Conservation (phyloP, 2,888 invertebrate species). For the Macrostomum cliftonense region DNA sequence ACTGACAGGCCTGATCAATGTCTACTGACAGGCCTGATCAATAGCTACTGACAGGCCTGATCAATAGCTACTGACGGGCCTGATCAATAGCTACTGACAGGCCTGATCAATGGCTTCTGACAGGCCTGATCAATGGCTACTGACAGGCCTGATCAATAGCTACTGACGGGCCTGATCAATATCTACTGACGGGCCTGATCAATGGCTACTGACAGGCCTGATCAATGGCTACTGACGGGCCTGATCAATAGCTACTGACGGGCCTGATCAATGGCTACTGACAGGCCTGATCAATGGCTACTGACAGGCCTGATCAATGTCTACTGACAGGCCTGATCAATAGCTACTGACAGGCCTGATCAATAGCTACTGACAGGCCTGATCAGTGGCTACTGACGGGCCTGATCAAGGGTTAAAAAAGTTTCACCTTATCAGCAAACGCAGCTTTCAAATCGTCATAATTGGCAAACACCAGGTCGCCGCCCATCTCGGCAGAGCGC, state of each 20-base stretch:
- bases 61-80: too few species aligned
- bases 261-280: background rate
- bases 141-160: background rate
- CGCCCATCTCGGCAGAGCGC: slow-evolving; percentile 44
- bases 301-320: background rate
- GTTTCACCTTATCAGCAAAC: slow-evolving; percentile 50
- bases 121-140: background rate
- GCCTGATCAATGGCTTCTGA: background rate
- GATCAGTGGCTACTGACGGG: background rate
- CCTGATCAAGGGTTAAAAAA: background rate
- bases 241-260: too few species aligned
- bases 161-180: background rate
- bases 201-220: background rate
- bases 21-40: too few species aligned
- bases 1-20: background rate
- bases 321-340: background rate
- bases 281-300: background rate
- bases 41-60: background rate
- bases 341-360: background rate
- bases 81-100: background rate
- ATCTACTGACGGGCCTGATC: background rate
- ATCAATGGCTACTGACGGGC: background rate
- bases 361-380: too few species aligned
- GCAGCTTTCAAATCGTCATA: slow-evolving; percentile 61
- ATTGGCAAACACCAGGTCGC: slow-evolving; percentile 51